Percentiles rank a stretch among this genome's conserved stretches.
These are phyloP conservation scores for Chroicocephalus ridibundus DNA, from an alignment of 2,113 vertebrate species.

Conservation along the genomic window DNA sequence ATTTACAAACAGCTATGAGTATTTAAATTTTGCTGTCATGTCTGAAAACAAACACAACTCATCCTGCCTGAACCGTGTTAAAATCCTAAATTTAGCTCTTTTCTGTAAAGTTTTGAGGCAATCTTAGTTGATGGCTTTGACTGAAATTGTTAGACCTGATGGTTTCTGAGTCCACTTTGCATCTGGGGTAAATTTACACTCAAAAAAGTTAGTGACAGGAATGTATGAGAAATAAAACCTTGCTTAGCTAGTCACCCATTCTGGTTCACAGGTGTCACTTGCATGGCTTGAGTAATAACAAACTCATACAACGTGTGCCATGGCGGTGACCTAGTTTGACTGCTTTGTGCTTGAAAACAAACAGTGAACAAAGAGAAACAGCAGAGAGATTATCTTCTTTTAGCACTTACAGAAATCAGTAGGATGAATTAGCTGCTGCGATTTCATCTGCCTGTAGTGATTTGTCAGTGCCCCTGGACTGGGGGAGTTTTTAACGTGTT, in stretches of 20 bases:
- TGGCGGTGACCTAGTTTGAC: background rate
- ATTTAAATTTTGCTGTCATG: background rate
- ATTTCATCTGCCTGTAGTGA: background rate
- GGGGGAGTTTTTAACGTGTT: accelerated
- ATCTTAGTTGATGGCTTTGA: background rate
- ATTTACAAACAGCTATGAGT: background rate
- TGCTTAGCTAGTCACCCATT: background rate
- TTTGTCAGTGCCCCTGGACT: accelerated
- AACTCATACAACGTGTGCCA: accelerated
- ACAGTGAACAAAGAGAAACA: background rate
- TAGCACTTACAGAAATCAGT: background rate
- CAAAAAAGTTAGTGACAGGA: background rate
- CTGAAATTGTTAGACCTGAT: background rate
- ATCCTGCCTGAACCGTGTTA: background rate
- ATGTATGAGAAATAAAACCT: background rate
- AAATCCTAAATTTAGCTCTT: background rate
- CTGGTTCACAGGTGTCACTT: background rate
- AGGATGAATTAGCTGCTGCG: background rate
- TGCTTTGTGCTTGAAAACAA: background rate
- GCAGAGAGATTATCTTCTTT: background rate
- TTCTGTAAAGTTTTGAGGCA: background rate
- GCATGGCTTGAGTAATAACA: background rate
- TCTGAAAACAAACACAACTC: background rate
- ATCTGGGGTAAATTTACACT: background rate
- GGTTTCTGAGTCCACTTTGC: background rate